A percentile compares a stretch with the other conserved stretches of the same genome.
phyloP scores from a whole-genome alignment of 2,113 vertebrate genomes.

The Aix galericulata region DNA sequence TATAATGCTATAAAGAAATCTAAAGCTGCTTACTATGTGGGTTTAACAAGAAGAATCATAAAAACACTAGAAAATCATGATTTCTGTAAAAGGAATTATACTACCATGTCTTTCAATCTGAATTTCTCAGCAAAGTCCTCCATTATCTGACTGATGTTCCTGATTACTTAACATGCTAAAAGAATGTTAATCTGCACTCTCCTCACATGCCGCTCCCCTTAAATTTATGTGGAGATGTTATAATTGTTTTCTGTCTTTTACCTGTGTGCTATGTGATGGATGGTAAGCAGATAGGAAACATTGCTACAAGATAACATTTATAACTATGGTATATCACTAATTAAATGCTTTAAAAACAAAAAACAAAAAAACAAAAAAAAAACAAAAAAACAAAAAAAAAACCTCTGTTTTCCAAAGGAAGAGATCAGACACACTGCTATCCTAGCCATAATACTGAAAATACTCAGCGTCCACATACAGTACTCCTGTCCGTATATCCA shows the following conservation, averaged over 20 bases:
- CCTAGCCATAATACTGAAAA: not conserved
- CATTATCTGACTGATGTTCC: constrained; percentile 50
- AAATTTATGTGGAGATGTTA: constrained; percentile 20
- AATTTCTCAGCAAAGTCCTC: constrained; percentile 32
- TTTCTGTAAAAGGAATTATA: constrained; percentile 28
- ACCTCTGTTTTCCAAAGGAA: not conserved
- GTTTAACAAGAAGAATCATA: not conserved
- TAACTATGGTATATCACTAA: not conserved
- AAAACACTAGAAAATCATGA: constrained; percentile 15
- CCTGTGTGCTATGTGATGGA: not conserved
- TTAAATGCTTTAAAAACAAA: not conserved
- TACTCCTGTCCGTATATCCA: not conserved
- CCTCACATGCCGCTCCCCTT: not conserved
- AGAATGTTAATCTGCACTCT: constrained; percentile 4
- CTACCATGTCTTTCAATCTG: not conserved
- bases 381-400: too few species aligned
- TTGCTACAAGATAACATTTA: not conserved
- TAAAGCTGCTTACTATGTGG: constrained; percentile 16
- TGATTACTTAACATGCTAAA: constrained; percentile 14
- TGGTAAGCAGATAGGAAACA: constrained; percentile 1
- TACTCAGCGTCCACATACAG: not conserved
- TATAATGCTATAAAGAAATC: constrained; percentile 21
- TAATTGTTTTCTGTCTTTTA: constrained; percentile 10
- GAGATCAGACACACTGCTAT: not conserved
- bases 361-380: too few species aligned